Evolutionary conservation across 2,113 vertebrate genomes (phyloP), one percentile per base, ranked within the genome.

Genomic region (Acanthisitta chloris): DNA sequence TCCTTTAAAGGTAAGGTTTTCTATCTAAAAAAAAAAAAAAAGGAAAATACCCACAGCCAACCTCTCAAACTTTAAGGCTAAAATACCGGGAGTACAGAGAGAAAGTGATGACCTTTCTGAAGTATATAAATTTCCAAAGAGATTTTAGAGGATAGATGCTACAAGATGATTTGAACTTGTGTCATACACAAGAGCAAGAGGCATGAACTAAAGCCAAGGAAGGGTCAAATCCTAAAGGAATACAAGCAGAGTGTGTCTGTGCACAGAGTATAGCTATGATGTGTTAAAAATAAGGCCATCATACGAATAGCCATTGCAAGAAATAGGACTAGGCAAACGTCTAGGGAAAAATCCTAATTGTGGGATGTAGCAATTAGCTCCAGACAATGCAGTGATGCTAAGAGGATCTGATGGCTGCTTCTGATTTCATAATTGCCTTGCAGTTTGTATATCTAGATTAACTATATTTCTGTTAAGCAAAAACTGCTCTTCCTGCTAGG

Each of bases 201-300:
- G 40, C 57, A 61, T 29, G 79, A 96, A 81, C 67, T 78, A 81
- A 83, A 96, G 55, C 67, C 23, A 74, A 72, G 52, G 67, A 90
- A 88, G 88, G 82, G 79, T 96, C 88, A 93, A 17, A 88, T 95
- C 92, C 86, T 90, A 78, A 76, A 93, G 88, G 88, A 88, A 46
- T 38, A 28, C 0, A 1, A 49, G 43, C 14, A 17, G 38, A 86
- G n/a, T 17, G 21, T 67, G 54, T 55, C 71, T 83, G 64, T 86
- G 72, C 79, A 57, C 34, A 33, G 43, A 26, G 51, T 52, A 48
- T 55, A 69, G 16, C 48, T 85, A 16, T 65, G 48, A 31, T 94
- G 55, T 86, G 59, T 81, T 86, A 81, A 93, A 96, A 88, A 74
- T 28, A 88, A 81, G 40, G 40, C 59, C 67, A 45, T 74, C 34